Base-by-base conservation (phyloP, 1,140 invertebrate genomes). In the Schlechtendalia chinensis region DNA sequence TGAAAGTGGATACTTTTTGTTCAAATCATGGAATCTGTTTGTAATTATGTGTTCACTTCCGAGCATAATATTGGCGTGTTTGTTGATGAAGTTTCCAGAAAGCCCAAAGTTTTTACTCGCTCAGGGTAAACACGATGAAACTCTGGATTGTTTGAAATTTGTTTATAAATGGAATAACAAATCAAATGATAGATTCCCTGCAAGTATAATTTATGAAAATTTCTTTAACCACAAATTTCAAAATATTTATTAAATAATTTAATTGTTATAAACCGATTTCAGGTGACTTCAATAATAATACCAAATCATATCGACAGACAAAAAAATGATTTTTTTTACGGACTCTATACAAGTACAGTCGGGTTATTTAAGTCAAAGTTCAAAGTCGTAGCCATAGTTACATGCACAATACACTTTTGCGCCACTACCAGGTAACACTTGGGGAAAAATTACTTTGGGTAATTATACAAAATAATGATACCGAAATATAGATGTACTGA, bases 1-100 rank as follows among this genome's bases (percentile, higher is more conserved):
- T 8, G 50, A 29, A 53, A 24, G 27, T 3, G 39, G n/a, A 17
- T 65, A 24, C 12, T 94, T 95, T 86, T 89, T 89, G 19, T 95
- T 93, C 86, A 95, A 96, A 85, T 96, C 94, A 39, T 97, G 95
- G 95, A 89, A 94, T 84, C 93, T 97, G 82, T 97, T 96, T 87
- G 86, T 96, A 82, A 86, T 95, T 82, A 89, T 96, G 59, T 96
- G 94, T 88, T 92, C 94, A 83, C 84, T 94, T 81, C 95, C 95
- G 39, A 94, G 93, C 61, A 92, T 96, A 83, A 86, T 95, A 58
- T 93, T 96, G 59, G 93, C 93, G 56, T 89, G 91, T 72, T 86
- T 95, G 61, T 89, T 96, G 39, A 89, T 94, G 84, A 89, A 94
- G 82, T 89, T 97, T 83, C 95, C 95, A 19, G 95, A 97, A 87